These are phyloP conservation scores for Mnemiopsis leidyi DNA, from an alignment of 37 sponge, comb jelly and placozoan species.

Conservation along the genomic window DNA sequence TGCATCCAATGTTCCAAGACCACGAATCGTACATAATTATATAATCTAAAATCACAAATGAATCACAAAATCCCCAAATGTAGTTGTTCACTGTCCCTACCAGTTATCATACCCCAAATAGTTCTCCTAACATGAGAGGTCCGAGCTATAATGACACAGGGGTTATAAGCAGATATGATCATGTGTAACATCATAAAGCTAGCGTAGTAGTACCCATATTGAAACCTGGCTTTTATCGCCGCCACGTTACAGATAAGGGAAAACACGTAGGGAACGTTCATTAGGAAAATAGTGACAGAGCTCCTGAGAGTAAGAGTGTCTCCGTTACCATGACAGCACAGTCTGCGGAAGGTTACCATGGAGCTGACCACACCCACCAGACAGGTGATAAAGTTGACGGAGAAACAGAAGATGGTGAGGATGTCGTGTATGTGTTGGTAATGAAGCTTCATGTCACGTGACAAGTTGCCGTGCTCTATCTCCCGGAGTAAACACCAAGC, in stretches of 20 bases:
- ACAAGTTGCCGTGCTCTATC: background rate
- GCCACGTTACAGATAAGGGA: background rate
- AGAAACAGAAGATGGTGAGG: background rate
- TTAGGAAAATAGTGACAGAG: background rate
- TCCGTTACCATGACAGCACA: background rate
- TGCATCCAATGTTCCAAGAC: too few species aligned
- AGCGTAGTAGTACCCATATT: background rate
- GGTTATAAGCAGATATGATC: background rate
- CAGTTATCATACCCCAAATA: too few species aligned
- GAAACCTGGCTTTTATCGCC: background rate
- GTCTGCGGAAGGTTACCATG: background rate
- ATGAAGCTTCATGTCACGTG: background rate
- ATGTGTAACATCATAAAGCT: background rate
- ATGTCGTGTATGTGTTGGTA: background rate
- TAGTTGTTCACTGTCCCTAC: too few species aligned
- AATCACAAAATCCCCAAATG: too few species aligned
- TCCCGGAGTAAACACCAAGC: background rate
- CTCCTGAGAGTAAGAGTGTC: background rate
- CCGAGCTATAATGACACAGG: background rate
- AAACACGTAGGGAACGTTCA: background rate
- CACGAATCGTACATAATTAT: too few species aligned
- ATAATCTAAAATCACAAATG: too few species aligned
- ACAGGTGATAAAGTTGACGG: background rate
- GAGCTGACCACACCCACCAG: background rate
- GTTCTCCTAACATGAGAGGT: background rate